Evolutionary conservation across 2,888 invertebrate genomes (phyloP), one percentile per base, ranked within the genome.

Genomic region (Heliconius sara): DNA sequence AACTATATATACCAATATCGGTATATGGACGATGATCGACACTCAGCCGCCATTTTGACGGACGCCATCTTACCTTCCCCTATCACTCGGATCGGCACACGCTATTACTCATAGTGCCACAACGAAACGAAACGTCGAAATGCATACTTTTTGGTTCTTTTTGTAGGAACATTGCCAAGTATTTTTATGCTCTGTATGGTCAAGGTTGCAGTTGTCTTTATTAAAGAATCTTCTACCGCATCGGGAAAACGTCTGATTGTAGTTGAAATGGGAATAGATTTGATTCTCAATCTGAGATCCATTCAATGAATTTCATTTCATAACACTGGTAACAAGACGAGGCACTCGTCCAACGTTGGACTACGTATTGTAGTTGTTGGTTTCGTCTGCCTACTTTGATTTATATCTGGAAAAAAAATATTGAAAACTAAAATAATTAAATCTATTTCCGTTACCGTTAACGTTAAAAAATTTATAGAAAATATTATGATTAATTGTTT

Each of bases 51-150:
- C 83, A 84, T 82, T 81, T 82, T 78, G 84, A 81, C 79, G 80
- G 75, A 71, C 84, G 82, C 87, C 88, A 88, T 88, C 86, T 87
- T 88, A 87, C 80, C 77, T 70, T 78, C 84, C 83, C 83, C 85
- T 85, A 87, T 88, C 84, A 79, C 85, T 88, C 87, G 86, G 79
- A 79, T 76, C 82, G 76, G 81, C 83, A 80, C 82, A 79, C 80
- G 83, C 83, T 77, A 88, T 88, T 85, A 86, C 83, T 87, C 88
- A 88, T 85, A 85, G 83, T 84, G 83, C 71, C 83, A 79, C 79
- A 80, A 66, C 66, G 78, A 73, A 63, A 71, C 71, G 63, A 63
- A 70, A 66, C 78, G 66, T 72, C 66, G 78, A 57, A 74, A 74
- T 75, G 27, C 77, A 70, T 73, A 77, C 77, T 77, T 77, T 77